These are phyloP conservation scores for Agriopis leucophaearia DNA, from an alignment of 2,888 invertebrate genomes.

Conservation along the genomic window DNA sequence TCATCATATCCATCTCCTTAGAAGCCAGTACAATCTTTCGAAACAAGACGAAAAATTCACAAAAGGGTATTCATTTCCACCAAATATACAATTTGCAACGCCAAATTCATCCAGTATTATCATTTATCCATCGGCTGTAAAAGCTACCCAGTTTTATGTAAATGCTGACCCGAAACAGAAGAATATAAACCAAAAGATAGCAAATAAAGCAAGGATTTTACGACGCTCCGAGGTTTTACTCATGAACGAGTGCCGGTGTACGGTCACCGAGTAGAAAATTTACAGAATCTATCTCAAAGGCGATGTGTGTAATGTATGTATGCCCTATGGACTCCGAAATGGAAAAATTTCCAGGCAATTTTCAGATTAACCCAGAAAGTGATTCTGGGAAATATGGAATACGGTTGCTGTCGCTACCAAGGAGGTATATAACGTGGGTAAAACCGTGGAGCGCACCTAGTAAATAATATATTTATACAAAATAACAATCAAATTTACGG, in stretches of 20 bases:
- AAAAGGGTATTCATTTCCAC: conserved; percentile 1
- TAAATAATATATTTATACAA: too few species aligned
- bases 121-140: conserved; percentile 32
- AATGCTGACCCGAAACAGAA: conserved; percentile 46
- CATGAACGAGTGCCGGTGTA: conserved; percentile 36
- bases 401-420: too few species aligned
- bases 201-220: conserved; percentile 46
- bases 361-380: too few species aligned
- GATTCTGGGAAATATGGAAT: too few species aligned
- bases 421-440: too few species aligned
- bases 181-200: conserved; percentile 46
- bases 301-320: too few species aligned
- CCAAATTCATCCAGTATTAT: conserved; percentile 23
- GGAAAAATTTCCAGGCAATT: too few species aligned
- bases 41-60: background rate
- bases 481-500: too few species aligned
- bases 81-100: conserved; percentile 3
- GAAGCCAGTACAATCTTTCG: background rate
- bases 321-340: too few species aligned
- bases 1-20: too few species aligned
- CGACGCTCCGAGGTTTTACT: conserved; percentile 31
- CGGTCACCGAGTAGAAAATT: background rate
- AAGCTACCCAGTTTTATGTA: conserved; percentile 40
- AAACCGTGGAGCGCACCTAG: too few species aligned
- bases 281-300: background rate